Percentiles rank a stretch among this genome's conserved stretches.
Evolutionary conservation across 2,888 invertebrate species (phyloP).

Genomic region (Tipula unca): DNA sequence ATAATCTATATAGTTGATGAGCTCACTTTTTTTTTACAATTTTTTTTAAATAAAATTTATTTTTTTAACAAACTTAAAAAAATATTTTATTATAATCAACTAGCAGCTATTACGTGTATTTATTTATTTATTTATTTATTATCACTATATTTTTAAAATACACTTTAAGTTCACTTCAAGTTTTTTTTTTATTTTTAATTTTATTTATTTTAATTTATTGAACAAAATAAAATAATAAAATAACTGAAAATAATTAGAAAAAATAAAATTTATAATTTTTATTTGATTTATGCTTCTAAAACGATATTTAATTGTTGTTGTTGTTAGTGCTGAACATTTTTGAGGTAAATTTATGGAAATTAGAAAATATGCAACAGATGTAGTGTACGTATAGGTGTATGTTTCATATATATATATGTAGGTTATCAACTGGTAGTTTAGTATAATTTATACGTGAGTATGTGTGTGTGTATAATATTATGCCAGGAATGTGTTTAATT

Average conservation of each 20-base stretch:
- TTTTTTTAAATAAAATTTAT: neutral
- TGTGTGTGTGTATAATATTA: neutral
- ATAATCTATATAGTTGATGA: neutral
- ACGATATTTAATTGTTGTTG: neutral
- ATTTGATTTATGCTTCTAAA: neutral
- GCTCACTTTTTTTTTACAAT: neutral
- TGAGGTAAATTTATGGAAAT: neutral
- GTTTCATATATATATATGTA: neutral
- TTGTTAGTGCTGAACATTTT: neutral
- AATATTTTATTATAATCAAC: neutral
- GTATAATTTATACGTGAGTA: neutral
- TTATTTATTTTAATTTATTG: neutral
- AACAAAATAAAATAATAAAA: neutral
- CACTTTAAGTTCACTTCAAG: neutral
- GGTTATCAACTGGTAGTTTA: neutral
- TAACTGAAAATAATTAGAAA: neutral
- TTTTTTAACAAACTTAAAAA: neutral
- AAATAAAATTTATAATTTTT: neutral
- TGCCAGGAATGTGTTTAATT: neutral
- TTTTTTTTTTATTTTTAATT: neutral
- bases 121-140: neutral
- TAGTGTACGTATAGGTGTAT: neutral
- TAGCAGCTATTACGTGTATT: no score
- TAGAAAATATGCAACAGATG: neutral
- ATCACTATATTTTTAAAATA: neutral